Conservation (phyloP, 2,888 invertebrate genomes). For the Trissonchulus sp. region DNA sequence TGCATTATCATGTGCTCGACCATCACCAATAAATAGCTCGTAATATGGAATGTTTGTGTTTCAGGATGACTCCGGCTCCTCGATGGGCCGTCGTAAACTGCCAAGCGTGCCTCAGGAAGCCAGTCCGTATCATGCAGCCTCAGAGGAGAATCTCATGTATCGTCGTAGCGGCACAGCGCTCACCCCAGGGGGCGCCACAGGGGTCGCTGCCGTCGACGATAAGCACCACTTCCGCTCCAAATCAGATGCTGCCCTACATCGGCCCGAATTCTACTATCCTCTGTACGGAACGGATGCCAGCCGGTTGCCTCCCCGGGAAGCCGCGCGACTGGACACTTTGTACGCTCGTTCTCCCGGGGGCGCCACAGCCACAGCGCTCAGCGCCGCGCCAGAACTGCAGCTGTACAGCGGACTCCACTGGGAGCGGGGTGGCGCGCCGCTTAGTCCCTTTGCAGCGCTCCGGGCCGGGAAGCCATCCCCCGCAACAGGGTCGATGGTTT, state of each 20-base stretch:
- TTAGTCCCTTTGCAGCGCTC: background rate
- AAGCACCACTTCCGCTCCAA: background rate
- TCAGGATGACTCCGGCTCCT: constrained; percentile 37
- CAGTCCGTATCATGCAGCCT: constrained; percentile 2
- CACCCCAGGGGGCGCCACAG: background rate
- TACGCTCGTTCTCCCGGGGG: background rate
- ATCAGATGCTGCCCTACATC: background rate
- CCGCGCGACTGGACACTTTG: background rate
- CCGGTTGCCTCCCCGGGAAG: too few relatives aligned
- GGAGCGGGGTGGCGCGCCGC: too few relatives aligned
- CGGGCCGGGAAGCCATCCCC: background rate
- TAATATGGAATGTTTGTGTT: too few relatives aligned
- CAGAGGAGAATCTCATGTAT: background rate
- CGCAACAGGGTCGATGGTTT: background rate
- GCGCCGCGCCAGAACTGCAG: background rate
- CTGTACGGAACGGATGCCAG: constrained; percentile 17
- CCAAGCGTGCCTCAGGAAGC: constrained; percentile 54
- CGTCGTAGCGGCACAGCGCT: background rate
- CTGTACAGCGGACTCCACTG: too few relatives aligned
- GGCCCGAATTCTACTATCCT: background rate
- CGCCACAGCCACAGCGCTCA: background rate
- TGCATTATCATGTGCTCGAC: too few relatives aligned
- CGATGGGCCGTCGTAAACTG: constrained; percentile 53
- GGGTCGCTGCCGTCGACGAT: background rate
- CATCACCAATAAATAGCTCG: too few relatives aligned